phyloP scores from a whole-genome alignment of 2,113 vertebrate species.

The Carettochelys insculpta region DNA sequence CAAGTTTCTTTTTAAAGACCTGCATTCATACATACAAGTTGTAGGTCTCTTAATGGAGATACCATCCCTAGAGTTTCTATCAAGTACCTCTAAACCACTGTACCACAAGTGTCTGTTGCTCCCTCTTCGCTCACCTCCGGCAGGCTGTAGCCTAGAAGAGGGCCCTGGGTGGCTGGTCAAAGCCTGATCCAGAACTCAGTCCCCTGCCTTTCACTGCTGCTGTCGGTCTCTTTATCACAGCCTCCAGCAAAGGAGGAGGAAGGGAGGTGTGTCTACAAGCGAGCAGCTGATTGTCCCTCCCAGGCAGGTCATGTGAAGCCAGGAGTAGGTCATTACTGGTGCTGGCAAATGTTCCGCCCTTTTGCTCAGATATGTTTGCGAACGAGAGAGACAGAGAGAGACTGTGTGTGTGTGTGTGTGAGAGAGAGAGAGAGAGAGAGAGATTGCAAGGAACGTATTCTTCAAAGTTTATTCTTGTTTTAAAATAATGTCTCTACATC shows the following conservation, averaged over 20 bases:
- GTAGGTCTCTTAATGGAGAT: not conserved
- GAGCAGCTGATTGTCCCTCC: slow-evolving; percentile 52
- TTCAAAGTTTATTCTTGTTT: not conserved
- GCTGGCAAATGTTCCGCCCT: slow-evolving; percentile 9
- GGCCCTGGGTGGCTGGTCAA: not conserved
- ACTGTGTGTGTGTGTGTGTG: no score
- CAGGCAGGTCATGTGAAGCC: slow-evolving; percentile 65
- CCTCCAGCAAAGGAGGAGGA: not conserved
- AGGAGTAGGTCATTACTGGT: slow-evolving; percentile 30
- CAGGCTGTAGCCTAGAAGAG: slow-evolving; percentile 33
- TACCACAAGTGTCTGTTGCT: not conserved
- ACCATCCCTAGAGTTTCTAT: not conserved
- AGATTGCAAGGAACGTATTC: no score
- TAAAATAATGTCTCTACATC: not conserved
- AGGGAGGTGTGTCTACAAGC: slow-evolving; percentile 20
- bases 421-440: no score
- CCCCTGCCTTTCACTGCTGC: slow-evolving; percentile 2
- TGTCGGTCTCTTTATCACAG: not conserved
- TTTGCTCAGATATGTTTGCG: not conserved
- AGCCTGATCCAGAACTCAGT: not conserved
- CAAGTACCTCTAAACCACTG: not conserved
- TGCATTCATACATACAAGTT: not conserved
- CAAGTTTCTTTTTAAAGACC: not conserved
- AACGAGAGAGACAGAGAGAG: not conserved
- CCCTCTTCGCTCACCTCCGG: slow-evolving; percentile 34